phyloP scores from a whole-genome alignment of 2,888 invertebrate species.

The Ormyrus nitidulus region DNA sequence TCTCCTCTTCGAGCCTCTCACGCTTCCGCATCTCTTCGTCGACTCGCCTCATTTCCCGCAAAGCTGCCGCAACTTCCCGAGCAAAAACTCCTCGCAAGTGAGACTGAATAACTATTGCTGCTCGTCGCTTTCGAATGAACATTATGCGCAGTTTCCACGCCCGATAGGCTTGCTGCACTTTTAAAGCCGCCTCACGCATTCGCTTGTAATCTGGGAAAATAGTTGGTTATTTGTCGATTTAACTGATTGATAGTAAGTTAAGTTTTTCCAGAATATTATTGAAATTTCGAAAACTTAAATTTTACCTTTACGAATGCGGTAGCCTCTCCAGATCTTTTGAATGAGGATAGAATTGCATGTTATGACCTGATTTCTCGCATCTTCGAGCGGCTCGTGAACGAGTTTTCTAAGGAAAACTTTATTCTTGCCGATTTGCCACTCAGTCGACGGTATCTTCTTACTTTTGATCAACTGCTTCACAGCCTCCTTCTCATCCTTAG shows the following conservation, averaged over 20 bases:
- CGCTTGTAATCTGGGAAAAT: conserved; percentile 78
- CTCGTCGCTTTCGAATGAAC: conserved; percentile 88
- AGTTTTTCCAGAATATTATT: too few relatives aligned
- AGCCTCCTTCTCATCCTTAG: conserved; percentile 73
- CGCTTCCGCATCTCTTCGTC: conserved; percentile 91
- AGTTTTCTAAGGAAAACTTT: conserved; percentile 90
- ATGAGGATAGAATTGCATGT: conserved; percentile 84
- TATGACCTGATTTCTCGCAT: conserved; percentile 83
- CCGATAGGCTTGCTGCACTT: conserved; percentile 89
- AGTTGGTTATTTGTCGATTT: too few relatives aligned
- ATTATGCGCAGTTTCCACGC: conserved; percentile 90
- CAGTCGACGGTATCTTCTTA: conserved; percentile 82
- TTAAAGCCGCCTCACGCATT: conserved; percentile 82
- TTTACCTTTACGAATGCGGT: conserved; percentile 79
- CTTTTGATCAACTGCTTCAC: conserved; percentile 79
- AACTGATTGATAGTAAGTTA: too few relatives aligned
- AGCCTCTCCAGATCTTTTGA: conserved; percentile 86
- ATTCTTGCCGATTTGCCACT: conserved; percentile 92
- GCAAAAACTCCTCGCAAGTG: conserved; percentile 93
- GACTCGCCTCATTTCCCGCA: conserved; percentile 90
- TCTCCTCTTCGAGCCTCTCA: conserved; percentile 85
- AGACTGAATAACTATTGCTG: conserved; percentile 90
- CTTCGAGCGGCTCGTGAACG: conserved; percentile 91
- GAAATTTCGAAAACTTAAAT: too few relatives aligned
- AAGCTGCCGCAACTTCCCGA: conserved; percentile 89